A percentile compares a stretch with the other conserved stretches of the same genome.
Conservation (phyloP, 2,797 vertebrate species). For the Esox masquinongy region DNA sequence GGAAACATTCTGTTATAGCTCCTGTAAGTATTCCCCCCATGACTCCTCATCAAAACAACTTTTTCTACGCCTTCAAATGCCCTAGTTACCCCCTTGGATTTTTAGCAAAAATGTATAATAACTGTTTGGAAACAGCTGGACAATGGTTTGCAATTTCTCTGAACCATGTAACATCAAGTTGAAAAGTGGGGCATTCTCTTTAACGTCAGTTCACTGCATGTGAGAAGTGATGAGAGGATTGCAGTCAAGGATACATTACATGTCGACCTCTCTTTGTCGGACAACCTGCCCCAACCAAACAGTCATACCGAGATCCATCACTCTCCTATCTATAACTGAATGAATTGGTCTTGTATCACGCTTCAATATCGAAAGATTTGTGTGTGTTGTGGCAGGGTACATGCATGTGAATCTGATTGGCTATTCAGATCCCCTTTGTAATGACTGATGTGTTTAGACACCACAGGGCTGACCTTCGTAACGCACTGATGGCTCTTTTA, state of each 20-base stretch:
- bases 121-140: too few species aligned
- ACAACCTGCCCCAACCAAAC: background rate
- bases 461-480: conserved; percentile 65
- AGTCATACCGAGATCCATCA: background rate
- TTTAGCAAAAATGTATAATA: too few species aligned
- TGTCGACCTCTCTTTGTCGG: background rate
- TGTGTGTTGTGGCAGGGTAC: background rate
- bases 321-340: background rate
- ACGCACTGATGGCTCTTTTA: conserved; percentile 67
- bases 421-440: background rate
- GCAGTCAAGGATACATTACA: background rate
- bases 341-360: background rate
- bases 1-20: background rate
- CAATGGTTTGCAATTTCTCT: too few species aligned
- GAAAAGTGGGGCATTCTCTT: too few species aligned
- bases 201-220: background rate
- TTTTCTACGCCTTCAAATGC: background rate
- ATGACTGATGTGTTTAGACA: conserved; percentile 25
- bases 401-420: background rate
- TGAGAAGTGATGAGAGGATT: background rate
- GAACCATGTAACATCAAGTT: too few species aligned
- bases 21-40: background rate
- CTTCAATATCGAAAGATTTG: background rate
- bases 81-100: too few species aligned
- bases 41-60: background rate